Conservation (phyloP, 2,797 vertebrate species). For the Danio tinwini region DNA sequence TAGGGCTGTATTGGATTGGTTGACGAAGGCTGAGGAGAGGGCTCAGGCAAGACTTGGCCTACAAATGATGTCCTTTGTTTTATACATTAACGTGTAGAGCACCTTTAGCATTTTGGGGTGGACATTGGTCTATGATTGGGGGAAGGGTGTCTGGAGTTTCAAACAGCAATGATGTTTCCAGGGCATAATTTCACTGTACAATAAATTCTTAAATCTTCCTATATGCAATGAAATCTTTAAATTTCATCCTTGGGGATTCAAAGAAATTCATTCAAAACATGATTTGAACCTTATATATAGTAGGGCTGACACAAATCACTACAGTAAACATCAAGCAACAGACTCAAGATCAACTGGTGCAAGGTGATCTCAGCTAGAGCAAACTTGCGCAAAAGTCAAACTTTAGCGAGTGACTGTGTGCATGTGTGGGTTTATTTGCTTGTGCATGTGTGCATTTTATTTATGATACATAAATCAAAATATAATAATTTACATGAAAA, state of each 20-base stretch:
- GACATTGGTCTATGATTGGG: slow-evolving; percentile 28
- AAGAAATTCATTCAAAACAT: background rate
- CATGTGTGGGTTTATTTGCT: background rate
- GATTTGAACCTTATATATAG: slow-evolving; percentile 33
- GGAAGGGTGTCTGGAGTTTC: slow-evolving; percentile 28
- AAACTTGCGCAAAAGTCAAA: slow-evolving; percentile 35
- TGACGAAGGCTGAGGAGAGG: slow-evolving; percentile 72
- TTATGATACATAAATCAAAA: too few relatives aligned
- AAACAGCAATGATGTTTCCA: background rate
- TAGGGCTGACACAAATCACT: slow-evolving; percentile 48
- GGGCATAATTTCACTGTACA: background rate
- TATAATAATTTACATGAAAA: background rate
- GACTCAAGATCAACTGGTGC: slow-evolving; percentile 14
- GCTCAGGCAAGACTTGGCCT: slow-evolving; percentile 77
- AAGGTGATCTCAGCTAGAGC: slow-evolving; percentile 1
- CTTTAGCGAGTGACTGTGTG: slow-evolving; percentile 38
- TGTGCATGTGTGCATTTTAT: background rate
- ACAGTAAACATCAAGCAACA: slow-evolving; percentile 49
- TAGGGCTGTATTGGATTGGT: slow-evolving; percentile 79
- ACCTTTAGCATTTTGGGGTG: slow-evolving; percentile 62
- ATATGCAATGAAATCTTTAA: background rate
- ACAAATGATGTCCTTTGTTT: slow-evolving; percentile 83
- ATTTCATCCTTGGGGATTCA: slow-evolving; percentile 11
- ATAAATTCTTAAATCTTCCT: background rate
- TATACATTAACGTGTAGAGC: slow-evolving; percentile 71